A percentile compares a stretch with the other conserved stretches of the same genome.
Conservation (phyloP, 2,888 invertebrate genomes). For the Cantharis flavilabris region DNA sequence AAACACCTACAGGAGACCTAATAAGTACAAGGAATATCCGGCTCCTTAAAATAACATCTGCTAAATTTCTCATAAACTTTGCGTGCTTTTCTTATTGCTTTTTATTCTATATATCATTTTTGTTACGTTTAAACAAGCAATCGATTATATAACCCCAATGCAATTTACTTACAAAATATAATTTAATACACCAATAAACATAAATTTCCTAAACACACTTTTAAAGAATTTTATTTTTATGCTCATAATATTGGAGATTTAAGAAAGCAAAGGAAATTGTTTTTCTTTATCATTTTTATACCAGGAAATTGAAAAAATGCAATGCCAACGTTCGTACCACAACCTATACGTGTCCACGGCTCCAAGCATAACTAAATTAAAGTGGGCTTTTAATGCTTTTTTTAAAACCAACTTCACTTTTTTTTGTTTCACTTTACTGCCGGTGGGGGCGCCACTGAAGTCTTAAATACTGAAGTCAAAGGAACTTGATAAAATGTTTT, state of each 20-base stretch:
- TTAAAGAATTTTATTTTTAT: not conserved
- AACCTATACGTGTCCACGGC: not conserved
- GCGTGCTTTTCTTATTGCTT: not conserved
- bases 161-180: not conserved
- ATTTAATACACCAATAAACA: not conserved
- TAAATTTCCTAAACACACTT: not conserved
- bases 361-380: not conserved
- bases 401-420: too few relatives aligned
- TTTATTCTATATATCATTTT: not conserved
- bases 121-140: not conserved
- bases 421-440: too few relatives aligned
- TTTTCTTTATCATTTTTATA: not conserved
- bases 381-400: too few relatives aligned
- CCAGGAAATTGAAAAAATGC: not conserved
- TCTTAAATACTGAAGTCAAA: too few relatives aligned
- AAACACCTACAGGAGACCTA: not conserved
- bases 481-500: too few relatives aligned
- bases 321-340: not conserved
- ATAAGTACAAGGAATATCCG: not conserved
- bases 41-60: not conserved
- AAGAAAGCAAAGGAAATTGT: not conserved
- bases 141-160: not conserved
- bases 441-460: too few relatives aligned
- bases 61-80: not conserved
- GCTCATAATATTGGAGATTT: not conserved